Conservation (phyloP, 2,888 invertebrate genomes). For the Epirrhoe alternata region DNA sequence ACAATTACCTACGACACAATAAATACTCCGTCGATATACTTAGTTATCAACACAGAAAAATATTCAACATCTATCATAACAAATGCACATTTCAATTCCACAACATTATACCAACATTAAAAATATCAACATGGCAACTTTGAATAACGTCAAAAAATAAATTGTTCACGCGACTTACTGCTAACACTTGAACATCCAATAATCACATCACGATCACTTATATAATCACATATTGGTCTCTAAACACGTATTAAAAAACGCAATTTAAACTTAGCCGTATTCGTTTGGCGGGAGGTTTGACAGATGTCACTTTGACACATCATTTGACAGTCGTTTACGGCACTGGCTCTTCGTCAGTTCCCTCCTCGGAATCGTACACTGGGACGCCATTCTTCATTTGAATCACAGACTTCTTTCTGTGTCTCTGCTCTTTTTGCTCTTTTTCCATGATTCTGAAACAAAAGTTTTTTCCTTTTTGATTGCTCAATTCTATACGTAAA, state of each 20-base stretch:
- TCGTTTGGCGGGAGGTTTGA: slow-evolving; percentile 51
- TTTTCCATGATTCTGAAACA: slow-evolving; percentile 73
- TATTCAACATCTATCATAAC: slow-evolving; percentile 65
- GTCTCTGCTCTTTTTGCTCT: slow-evolving; percentile 82
- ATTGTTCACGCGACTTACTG: slow-evolving; percentile 44
- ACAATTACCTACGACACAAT: slow-evolving; percentile 53
- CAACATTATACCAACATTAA: slow-evolving; percentile 45
- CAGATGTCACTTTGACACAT: slow-evolving; percentile 39
- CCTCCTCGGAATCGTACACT: slow-evolving; percentile 85
- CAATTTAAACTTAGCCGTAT: slow-evolving; percentile 15
- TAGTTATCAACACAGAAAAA: slow-evolving; percentile 59
- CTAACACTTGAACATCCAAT: slow-evolving; percentile 51
- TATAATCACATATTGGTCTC: slow-evolving; percentile 43
- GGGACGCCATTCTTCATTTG: slow-evolving; percentile 84
- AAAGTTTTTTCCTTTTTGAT: slow-evolving; percentile 18
- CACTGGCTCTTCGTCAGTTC: slow-evolving; percentile 88
- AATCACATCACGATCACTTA: slow-evolving; percentile 71
- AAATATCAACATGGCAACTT: slow-evolving; percentile 72
- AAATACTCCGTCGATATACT: slow-evolving; percentile 56
- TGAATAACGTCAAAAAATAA: slow-evolving; percentile 58
- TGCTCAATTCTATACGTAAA: no score
- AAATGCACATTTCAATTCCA: slow-evolving; percentile 76
- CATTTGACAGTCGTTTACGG: slow-evolving; percentile 66
- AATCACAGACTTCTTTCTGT: slow-evolving; percentile 85
- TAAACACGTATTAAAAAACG: slow-evolving; percentile 14